These are phyloP conservation scores for Myotis vivesi DNA, from an alignment of 2,797 vertebrate species.

Conservation along the genomic window DNA sequence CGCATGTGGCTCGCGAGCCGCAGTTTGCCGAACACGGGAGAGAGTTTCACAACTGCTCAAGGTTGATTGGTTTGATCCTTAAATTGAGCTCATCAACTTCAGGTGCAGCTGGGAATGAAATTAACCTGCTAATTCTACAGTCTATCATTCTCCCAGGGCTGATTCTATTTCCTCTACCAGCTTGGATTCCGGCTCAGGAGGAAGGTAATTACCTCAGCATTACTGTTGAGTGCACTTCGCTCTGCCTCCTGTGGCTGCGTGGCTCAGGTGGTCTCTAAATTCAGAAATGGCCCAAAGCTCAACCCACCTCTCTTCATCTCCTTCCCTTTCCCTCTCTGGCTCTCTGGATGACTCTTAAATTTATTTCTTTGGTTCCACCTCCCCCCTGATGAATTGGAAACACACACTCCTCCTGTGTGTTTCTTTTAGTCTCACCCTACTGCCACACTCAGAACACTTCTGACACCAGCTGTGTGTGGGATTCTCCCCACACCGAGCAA, in stretches of 20 bases:
- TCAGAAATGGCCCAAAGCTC: background rate
- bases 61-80: constrained; percentile 55
- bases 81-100: constrained; percentile 42
- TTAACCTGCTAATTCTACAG: constrained; percentile 11
- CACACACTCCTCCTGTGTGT: background rate
- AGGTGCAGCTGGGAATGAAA: constrained; percentile 32
- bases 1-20: too few species aligned
- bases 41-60: constrained; percentile 7
- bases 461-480: too few species aligned
- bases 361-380: background rate
- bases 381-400: background rate
- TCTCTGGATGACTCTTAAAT: background rate
- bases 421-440: background rate
- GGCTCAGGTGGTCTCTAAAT: background rate
- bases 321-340: background rate
- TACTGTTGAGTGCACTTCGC: background rate
- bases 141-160: background rate
- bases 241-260: background rate
- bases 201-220: background rate
- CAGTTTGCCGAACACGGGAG: too few species aligned
- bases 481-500: background rate
- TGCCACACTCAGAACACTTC: background rate
- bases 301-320: background rate
- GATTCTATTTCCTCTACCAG: constrained; percentile 4
- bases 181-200: background rate